Percentiles rank a stretch among this genome's conserved stretches.
phyloP scores from a whole-genome alignment of 2,888 invertebrate species.

The Uloborus plumipes region DNA sequence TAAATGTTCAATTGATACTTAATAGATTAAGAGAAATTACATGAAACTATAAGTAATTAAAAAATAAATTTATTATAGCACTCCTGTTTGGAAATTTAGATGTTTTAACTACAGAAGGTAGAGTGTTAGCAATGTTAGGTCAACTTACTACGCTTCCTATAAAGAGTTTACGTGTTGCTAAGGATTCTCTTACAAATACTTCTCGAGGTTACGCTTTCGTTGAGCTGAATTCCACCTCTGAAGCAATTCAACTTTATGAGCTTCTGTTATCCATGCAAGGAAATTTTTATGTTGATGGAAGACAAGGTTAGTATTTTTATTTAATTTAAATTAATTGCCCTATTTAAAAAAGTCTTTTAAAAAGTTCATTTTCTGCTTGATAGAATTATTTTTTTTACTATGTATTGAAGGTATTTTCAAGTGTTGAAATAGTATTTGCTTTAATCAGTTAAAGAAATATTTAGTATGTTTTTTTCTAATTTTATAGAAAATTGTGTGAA shows the following conservation, averaged over 20 bases:
- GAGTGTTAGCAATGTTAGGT: conserved; percentile 86
- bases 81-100: conserved; percentile 91
- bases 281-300: conserved; percentile 76
- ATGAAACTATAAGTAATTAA: background rate
- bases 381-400: too few species aligned
- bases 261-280: conserved; percentile 76
- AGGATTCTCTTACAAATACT: conserved; percentile 86
- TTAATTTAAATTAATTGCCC: background rate
- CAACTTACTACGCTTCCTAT: conserved; percentile 78
- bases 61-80: conserved; percentile 73
- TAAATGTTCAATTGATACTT: too few species aligned
- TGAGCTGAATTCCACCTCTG: conserved; percentile 84
- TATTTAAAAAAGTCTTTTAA: too few species aligned
- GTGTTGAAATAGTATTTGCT: too few species aligned
- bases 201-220: conserved; percentile 86
- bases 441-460: too few species aligned
- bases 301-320: conserved; percentile 70
- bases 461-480: too few species aligned
- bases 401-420: too few species aligned
- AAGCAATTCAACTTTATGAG: conserved; percentile 84
- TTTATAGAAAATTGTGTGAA: too few species aligned
- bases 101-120: conserved; percentile 92
- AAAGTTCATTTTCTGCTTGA: too few species aligned
- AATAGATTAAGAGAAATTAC: too few species aligned
- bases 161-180: conserved; percentile 85